These are phyloP conservation scores for Chironomus striatipennis DNA, from an alignment of 1,140 invertebrate genomes.

Conservation along the genomic window DNA sequence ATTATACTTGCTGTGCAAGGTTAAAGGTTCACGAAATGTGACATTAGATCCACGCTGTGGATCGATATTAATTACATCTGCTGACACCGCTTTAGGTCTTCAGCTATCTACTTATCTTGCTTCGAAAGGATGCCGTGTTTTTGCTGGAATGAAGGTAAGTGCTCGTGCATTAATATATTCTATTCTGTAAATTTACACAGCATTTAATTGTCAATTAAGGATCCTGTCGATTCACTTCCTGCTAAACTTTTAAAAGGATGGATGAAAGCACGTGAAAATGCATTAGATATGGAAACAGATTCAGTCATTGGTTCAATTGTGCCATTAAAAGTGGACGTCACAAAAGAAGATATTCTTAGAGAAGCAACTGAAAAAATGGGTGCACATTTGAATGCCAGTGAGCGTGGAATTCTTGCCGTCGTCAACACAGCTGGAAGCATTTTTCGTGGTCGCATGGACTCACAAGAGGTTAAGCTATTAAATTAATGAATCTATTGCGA, in stretches of 20 bases:
- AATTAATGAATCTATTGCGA: not conserved
- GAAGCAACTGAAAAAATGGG: slow-evolving; percentile 66
- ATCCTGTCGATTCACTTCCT: slow-evolving; percentile 44
- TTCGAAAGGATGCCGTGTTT: slow-evolving; percentile 60
- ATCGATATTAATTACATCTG: slow-evolving; percentile 64
- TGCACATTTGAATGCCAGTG: slow-evolving; percentile 68
- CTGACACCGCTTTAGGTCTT: slow-evolving; percentile 63
- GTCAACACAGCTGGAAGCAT: slow-evolving; percentile 69
- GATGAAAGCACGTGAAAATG: slow-evolving; percentile 51
- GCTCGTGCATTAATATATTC: not conserved
- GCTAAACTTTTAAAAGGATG: slow-evolving; percentile 48
- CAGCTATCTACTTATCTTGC: slow-evolving; percentile 53
- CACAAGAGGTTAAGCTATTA: slow-evolving; percentile 47
- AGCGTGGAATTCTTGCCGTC: slow-evolving; percentile 73
- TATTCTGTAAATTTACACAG: not conserved
- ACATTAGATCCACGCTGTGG: slow-evolving; percentile 38
- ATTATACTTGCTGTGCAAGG: slow-evolving; percentile 63
- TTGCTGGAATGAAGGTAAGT: slow-evolving; percentile 56
- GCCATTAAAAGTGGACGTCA: slow-evolving; percentile 65
- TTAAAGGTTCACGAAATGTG: slow-evolving; percentile 41
- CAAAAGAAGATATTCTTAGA: slow-evolving; percentile 66
- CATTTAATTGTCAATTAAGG: slow-evolving; percentile 26
- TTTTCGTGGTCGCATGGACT: slow-evolving; percentile 56
- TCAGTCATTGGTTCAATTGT: slow-evolving; percentile 46
- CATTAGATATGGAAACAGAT: slow-evolving; percentile 39